A percentile compares a stretch with the other conserved stretches of the same genome.
Conservation (phyloP, 2,797 vertebrate species). For the Monodelphis domestica region DNA sequence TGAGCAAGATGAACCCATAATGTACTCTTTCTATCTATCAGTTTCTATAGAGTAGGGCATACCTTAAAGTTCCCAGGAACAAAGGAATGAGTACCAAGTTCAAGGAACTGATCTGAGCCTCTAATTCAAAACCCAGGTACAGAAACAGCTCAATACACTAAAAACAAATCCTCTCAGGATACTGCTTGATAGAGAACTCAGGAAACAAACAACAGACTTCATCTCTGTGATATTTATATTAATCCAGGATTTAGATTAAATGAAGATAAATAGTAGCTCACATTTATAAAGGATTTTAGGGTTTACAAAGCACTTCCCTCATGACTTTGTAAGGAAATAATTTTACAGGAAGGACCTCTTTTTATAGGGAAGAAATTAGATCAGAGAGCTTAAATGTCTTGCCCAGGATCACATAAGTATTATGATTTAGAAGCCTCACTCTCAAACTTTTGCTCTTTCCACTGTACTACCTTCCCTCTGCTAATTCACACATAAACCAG, state of each 20-base stretch:
- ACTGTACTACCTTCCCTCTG: not conserved
- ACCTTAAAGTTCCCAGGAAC: too few species aligned
- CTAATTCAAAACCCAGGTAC: too few species aligned
- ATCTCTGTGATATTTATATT: not conserved
- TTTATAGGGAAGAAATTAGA: too few species aligned
- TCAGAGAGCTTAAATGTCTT: not conserved
- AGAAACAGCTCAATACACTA: too few species aligned
- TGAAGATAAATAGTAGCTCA: not conserved
- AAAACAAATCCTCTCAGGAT: too few species aligned
- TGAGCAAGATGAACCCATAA: too few species aligned
- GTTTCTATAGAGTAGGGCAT: too few species aligned
- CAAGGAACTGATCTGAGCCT: too few species aligned
- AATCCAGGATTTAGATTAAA: slow-evolving; percentile 11
- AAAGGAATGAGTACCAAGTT: too few species aligned
- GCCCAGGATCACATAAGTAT: not conserved
- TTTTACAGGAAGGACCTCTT: not conserved
- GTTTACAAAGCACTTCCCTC: not conserved
- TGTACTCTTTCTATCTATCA: too few species aligned
- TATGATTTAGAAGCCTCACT: not conserved
- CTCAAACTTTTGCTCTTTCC: not conserved
- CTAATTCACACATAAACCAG: not conserved
- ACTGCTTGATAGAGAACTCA: not conserved
- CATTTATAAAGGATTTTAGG: not conserved
- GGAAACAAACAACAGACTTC: not conserved
- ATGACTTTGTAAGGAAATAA: not conserved